phyloP scores from a whole-genome alignment of 2,797 vertebrate genomes.

The Salarias fasciatus region DNA sequence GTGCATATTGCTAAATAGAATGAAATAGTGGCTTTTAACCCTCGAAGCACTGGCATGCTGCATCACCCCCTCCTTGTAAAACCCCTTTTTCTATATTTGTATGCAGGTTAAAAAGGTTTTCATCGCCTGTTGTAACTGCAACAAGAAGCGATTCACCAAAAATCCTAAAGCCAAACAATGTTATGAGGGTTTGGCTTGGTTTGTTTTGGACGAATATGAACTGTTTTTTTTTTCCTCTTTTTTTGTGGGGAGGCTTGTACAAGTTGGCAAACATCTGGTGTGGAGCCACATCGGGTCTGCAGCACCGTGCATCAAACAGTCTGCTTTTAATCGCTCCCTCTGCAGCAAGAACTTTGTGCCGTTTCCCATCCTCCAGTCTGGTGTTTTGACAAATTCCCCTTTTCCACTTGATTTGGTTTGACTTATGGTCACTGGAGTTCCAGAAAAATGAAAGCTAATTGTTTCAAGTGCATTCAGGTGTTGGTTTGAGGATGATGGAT shows the following conservation, averaged over 20 bases:
- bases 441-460: not conserved
- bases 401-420: not conserved
- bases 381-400: too few relatives aligned
- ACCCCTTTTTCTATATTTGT: conserved; percentile 52
- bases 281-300: not conserved
- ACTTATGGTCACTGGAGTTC: conserved; percentile 20
- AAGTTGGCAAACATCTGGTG: too few relatives aligned
- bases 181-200: too few relatives aligned
- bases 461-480: conserved; percentile 2
- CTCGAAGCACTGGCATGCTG: conserved; percentile 23
- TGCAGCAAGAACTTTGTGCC: conserved; percentile 12
- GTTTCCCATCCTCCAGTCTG: conserved; percentile 13
- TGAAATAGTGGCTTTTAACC: conserved; percentile 12
- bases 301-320: conserved; percentile 56
- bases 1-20: conserved; percentile 34
- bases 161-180: too few relatives aligned
- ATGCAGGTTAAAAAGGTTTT: not conserved
- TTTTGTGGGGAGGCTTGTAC: too few relatives aligned
- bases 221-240: too few relatives aligned
- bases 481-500: conserved; percentile 42
- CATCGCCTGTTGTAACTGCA: too few relatives aligned
- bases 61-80: conserved; percentile 2
- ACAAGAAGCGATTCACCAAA: too few relatives aligned
- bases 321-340: conserved; percentile 16
- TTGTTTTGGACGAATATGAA: too few relatives aligned